phyloP scores from a whole-genome alignment of 2,113 vertebrate genomes.

The Perccottus glenii region DNA sequence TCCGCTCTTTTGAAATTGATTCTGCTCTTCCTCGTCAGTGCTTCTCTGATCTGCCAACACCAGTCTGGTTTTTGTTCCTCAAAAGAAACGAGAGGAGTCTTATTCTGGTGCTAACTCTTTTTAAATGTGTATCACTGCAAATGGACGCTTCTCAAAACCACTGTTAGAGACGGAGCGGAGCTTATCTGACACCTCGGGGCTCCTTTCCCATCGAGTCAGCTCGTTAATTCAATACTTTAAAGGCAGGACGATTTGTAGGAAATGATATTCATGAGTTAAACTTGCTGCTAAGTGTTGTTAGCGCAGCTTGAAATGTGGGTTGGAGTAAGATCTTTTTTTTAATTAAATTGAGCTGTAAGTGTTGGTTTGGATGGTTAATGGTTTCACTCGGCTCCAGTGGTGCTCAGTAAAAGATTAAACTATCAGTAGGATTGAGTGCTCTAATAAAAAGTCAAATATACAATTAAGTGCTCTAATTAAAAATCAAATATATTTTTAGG shows the following conservation, averaged over 20 bases:
- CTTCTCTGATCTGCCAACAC: not conserved
- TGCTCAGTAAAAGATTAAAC: not conserved
- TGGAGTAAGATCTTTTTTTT: conserved; percentile 6
- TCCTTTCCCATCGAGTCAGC: not conserved
- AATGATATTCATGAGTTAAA: conserved; percentile 7
- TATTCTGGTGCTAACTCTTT: not conserved
- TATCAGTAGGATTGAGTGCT: not conserved
- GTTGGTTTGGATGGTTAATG: conserved; percentile 1
- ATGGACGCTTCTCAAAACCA: not conserved
- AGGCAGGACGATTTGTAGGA: not conserved
- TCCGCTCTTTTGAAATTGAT: not conserved
- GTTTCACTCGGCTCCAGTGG: not conserved
- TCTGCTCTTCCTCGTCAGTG: not conserved
- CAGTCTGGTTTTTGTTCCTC: conserved; percentile 8
- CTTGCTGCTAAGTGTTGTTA: not conserved
- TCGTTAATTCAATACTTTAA: conserved; percentile 23
- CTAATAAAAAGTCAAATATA: not conserved
- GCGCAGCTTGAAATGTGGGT: conserved; percentile 4
- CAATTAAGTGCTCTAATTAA: not conserved
- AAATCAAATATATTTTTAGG: not conserved
- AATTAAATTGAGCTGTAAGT: not conserved
- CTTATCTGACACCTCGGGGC: not conserved
- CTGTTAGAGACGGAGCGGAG: not conserved
- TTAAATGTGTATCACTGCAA: no score
- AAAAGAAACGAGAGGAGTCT: not conserved